These are phyloP conservation scores for Protomyctophum bolini DNA, from an alignment of 2,113 vertebrate species.

Conservation along the genomic window DNA sequence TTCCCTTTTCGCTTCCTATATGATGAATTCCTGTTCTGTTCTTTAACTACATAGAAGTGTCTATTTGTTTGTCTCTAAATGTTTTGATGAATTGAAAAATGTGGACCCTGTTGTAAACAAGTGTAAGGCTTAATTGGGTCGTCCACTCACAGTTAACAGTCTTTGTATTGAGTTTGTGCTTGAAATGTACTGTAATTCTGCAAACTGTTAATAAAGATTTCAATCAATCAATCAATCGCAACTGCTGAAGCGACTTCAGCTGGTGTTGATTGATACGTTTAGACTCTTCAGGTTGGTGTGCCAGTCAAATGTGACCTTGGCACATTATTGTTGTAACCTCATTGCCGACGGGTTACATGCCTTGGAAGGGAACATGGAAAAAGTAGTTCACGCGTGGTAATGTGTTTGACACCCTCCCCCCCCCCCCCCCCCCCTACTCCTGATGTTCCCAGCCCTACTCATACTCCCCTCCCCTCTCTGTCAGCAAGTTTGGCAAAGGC, in stretches of 20 bases:
- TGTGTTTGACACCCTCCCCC: slow-evolving; percentile 9
- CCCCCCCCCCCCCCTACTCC: slow-evolving; percentile 10
- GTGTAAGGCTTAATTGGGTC: no score
- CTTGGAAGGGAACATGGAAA: slow-evolving; percentile 34
- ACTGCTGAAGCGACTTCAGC: background rate
- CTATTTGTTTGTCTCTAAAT: no score
- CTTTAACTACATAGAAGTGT: no score
- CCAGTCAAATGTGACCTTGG: background rate
- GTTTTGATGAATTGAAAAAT: no score
- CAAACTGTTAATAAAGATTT: no score
- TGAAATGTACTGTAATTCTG: no score
- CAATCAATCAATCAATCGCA: no score
- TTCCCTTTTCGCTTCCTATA: no score
- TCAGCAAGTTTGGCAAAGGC: slow-evolving; percentile 66
- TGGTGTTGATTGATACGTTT: background rate
- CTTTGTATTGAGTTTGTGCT: no score
- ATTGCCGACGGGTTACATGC: slow-evolving; percentile 35
- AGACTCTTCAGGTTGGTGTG: background rate
- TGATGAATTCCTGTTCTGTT: no score
- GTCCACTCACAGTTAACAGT: no score
- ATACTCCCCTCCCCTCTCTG: slow-evolving; percentile 35
- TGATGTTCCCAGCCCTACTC: background rate
- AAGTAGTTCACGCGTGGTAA: slow-evolving; percentile 31
- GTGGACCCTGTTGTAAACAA: no score
- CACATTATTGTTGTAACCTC: slow-evolving; percentile 9